Conservation (phyloP, 2,888 invertebrate species). For the Aphodius granarius region DNA sequence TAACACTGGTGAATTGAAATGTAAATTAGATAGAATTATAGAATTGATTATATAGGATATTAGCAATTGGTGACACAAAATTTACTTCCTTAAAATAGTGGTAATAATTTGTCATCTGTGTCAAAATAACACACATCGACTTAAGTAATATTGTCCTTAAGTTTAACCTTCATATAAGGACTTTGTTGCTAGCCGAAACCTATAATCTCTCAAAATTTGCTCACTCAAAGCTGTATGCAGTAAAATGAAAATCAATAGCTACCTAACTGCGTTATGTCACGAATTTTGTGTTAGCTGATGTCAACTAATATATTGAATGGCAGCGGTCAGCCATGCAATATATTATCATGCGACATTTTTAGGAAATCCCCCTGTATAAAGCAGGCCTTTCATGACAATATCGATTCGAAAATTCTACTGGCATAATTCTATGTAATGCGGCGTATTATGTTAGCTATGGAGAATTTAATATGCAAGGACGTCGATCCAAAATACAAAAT, state of each 20-base stretch:
- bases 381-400: background rate
- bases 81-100: too few species aligned
- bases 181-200: too few species aligned
- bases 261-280: background rate
- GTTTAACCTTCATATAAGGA: too few species aligned
- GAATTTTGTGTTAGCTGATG: background rate
- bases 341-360: background rate
- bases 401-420: background rate
- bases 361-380: background rate
- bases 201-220: too few species aligned
- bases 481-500: background rate
- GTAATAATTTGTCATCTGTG: too few species aligned
- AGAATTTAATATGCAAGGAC: background rate
- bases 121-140: too few species aligned
- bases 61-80: background rate
- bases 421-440: background rate
- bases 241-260: background rate
- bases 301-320: background rate
- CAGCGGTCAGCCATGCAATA: background rate
- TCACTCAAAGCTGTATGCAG: too few species aligned
- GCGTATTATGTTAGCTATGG: background rate
- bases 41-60: background rate
- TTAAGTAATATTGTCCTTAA: too few species aligned
- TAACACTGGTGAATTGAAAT: background rate
- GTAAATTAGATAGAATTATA: background rate